Base-by-base conservation (phyloP, 1,140 invertebrate genomes). In the Propsilocerus akamusi region DNA sequence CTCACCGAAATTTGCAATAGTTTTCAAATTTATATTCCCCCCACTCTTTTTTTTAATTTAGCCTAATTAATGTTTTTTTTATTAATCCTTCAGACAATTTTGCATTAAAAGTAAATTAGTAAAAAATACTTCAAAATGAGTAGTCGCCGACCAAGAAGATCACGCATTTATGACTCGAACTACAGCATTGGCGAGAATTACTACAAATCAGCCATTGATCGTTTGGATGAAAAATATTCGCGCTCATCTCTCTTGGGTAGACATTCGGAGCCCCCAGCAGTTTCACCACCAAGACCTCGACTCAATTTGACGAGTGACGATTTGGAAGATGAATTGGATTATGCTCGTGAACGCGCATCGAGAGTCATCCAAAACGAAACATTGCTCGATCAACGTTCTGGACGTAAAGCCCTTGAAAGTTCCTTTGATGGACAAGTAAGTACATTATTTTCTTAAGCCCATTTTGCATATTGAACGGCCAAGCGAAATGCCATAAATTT, bases 181-280 rank as follows among this genome's bases (percentile, higher is more conserved):
- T 84, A 84, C 64, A 76, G 83, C 65, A 81, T 81, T 61, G 81
- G 81, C 37, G 78, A 84, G 60, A 81, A 78, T 54, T 83, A 83
- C 61, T 85, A 85, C 66, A 78, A 77, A 53, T 74, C 79, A 11
- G 76, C 81, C 54, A 69, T 86, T 20, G 80, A 84, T 61, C 70
- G 78, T 50, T 63, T 86, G 55, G 80, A 86, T 60, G 72, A 79
- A 49, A 83, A 83, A 63, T 73, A 74, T 54, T 72, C 75, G 25
- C 34, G 34, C 22, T 20, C 34, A 41, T 17, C 12, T 8, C 3
- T 17, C 10, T 41, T 41, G 2, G 10, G 17, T 7, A 41, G 34
- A 41, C 8, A 7, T 7, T 41, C 34, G 10, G 34, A 41, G 17
- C 34, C 34, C 17, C 34, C 34, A n/a, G n/a, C n/a, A 41, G 28